phyloP scores from a whole-genome alignment of 2,797 vertebrate species.

The Apogon talboti region DNA sequence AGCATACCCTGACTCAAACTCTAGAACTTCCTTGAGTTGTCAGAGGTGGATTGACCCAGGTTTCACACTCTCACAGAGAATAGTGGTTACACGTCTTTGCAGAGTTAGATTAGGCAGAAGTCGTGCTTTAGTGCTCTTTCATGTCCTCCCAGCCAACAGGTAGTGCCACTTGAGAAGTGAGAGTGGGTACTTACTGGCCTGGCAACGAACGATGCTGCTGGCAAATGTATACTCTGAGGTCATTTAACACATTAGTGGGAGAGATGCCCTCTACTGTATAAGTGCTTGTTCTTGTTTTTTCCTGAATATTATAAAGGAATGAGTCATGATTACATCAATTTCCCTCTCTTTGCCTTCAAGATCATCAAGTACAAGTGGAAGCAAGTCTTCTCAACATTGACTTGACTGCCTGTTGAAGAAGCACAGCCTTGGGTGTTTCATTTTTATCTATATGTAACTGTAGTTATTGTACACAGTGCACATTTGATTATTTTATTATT shows the following conservation, averaged over 20 bases:
- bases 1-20: background rate
- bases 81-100: background rate
- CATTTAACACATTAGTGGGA: slow-evolving; percentile 15
- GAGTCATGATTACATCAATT: background rate
- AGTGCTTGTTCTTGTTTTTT: background rate
- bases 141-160: slow-evolving; percentile 20
- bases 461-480: no score
- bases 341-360: background rate
- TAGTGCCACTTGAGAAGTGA: background rate
- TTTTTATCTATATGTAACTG: background rate
- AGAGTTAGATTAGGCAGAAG: slow-evolving; percentile 24
- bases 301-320: background rate
- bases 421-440: background rate
- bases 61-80: slow-evolving; percentile 6
- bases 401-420: background rate
- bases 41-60: background rate
- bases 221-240: slow-evolving; percentile 17
- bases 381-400: background rate
- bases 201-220: background rate
- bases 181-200: slow-evolving; percentile 14
- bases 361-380: background rate
- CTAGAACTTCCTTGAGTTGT: background rate
- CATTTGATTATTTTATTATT: no score
- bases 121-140: slow-evolving; percentile 31
- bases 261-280: background rate